Percentiles rank a stretch among this genome's conserved stretches.
phyloP scores from a whole-genome alignment of 2,888 invertebrate genomes.

The Noctua fimbriata region DNA sequence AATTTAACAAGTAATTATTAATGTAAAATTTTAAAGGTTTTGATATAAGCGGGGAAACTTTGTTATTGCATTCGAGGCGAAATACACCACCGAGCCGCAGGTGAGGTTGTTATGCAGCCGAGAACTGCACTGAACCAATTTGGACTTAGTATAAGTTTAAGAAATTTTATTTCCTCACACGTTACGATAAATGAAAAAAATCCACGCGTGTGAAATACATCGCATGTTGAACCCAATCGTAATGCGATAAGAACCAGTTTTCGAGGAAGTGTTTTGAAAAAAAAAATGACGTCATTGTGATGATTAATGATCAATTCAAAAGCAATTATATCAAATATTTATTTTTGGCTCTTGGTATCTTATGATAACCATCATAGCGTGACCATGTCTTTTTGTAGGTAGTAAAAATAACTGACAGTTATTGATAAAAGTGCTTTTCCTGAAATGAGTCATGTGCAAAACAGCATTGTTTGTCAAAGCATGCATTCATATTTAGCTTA shows the following conservation, averaged over 20 bases:
- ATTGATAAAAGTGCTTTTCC: slow-evolving; percentile 25
- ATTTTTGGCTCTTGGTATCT: background rate
- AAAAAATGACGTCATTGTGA: slow-evolving; percentile 1
- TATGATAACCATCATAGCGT: slow-evolving; percentile 24
- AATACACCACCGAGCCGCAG: no score
- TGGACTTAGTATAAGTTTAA: no score
- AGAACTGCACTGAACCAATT: no score
- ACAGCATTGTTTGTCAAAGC: background rate
- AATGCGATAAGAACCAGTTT: no score
- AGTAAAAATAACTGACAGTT: background rate
- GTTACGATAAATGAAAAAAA: no score
- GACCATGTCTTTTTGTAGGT: background rate
- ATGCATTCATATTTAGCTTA: background rate
- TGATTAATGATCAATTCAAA: background rate
- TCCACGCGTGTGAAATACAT: no score
- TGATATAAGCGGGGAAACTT: no score
- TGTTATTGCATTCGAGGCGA: no score
- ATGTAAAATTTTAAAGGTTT: background rate
- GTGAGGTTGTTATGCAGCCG: no score
- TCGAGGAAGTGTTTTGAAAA: background rate
- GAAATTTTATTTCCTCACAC: no score
- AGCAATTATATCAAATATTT: background rate
- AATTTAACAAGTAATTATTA: slow-evolving; percentile 2
- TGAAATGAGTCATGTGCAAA: slow-evolving; percentile 25
- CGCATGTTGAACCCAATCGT: no score